A percentile compares a stretch with the other conserved stretches of the same genome.
These are phyloP conservation scores for Erythrocercus mccallii DNA, from an alignment of 2,113 vertebrate genomes.

Conservation along the genomic window DNA sequence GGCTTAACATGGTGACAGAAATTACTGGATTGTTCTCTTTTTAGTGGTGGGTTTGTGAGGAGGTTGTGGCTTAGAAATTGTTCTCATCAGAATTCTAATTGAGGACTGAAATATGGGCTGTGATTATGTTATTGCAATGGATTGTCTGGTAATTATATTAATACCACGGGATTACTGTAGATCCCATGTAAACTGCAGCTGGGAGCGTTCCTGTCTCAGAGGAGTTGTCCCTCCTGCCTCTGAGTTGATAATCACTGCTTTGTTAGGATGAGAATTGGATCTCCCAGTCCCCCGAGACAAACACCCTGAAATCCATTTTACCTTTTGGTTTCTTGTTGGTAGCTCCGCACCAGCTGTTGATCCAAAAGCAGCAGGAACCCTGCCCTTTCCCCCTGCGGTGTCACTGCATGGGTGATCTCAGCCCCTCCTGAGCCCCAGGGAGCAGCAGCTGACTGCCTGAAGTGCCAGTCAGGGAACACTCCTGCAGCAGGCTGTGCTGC, in stretches of 20 bases:
- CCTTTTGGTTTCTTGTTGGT: not conserved
- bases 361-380: not conserved
- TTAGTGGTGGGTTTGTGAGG: constrained; percentile 35
- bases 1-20: constrained; percentile 31
- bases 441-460: fast-evolving
- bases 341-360: not conserved
- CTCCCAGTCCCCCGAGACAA: not conserved
- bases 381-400: not conserved
- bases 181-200: not conserved
- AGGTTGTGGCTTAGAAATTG: constrained; percentile 53
- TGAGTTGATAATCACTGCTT: not conserved
- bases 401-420: fast-evolving
- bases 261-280: constrained; percentile 6
- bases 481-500: not conserved
- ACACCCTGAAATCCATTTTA: not conserved
- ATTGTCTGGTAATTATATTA: constrained; percentile 58
- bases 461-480: not conserved
- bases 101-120: constrained; percentile 41
- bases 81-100: constrained; percentile 52
- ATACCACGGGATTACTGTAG: constrained; percentile 26
- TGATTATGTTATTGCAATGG: constrained; percentile 50
- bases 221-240: not conserved
- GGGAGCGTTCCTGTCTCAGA: not conserved
- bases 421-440: fast-evolving
- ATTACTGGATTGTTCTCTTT: constrained; percentile 56